These are phyloP conservation scores for Reticulitermes lucifugus DNA, from an alignment of 2,888 invertebrate species.

Conservation along the genomic window DNA sequence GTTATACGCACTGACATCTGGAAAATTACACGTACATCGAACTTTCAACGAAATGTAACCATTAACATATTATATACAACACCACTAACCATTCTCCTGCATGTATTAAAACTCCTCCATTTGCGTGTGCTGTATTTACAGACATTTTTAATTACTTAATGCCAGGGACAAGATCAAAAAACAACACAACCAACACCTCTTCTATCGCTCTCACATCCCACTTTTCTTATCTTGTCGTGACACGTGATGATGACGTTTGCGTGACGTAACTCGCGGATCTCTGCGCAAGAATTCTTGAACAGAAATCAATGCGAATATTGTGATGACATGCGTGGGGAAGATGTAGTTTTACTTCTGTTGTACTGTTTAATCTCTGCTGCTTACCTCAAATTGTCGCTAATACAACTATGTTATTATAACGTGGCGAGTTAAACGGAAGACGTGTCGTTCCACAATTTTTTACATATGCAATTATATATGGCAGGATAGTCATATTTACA, in stretches of 20 bases:
- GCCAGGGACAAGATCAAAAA: neutral
- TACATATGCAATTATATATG: slow-evolving; percentile 6
- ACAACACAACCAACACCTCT: neutral
- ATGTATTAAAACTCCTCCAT: slow-evolving; percentile 94
- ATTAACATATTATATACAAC: slow-evolving; percentile 59
- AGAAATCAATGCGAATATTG: slow-evolving; percentile 62
- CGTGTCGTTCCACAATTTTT: neutral
- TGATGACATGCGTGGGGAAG: slow-evolving; percentile 51
- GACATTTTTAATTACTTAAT: slow-evolving; percentile 75
- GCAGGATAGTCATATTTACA: neutral
- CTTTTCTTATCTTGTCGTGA: slow-evolving; percentile 7
- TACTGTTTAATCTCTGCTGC: slow-evolving; percentile 20
- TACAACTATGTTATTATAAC: neutral
- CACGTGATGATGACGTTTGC: slow-evolving; percentile 35
- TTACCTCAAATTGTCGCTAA: neutral
- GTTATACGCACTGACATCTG: slow-evolving; percentile 40
- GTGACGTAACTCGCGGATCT: slow-evolving; percentile 39
- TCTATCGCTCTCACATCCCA: neutral
- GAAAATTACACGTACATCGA: slow-evolving; percentile 17
- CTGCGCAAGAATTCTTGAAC: slow-evolving; percentile 58
- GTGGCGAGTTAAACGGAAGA: neutral
- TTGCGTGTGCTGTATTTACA: slow-evolving; percentile 94
- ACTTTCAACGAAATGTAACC: neutral
- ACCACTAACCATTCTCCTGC: slow-evolving; percentile 92
- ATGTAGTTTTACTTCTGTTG: slow-evolving; percentile 38